Base-by-base conservation (phyloP, 2,113 vertebrate species). In the Zapus hudsonius region DNA sequence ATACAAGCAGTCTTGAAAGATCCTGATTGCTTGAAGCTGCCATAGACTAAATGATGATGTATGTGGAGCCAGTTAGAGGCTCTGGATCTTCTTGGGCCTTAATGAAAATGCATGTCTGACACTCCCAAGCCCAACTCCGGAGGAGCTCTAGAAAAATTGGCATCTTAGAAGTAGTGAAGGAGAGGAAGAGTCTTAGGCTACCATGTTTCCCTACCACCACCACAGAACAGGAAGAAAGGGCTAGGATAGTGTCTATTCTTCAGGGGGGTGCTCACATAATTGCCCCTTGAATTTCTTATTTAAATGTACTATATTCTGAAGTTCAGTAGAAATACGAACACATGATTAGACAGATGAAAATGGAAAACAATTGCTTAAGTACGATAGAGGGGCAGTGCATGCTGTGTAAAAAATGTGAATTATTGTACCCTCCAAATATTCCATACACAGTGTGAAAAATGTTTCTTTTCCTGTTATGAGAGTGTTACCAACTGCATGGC, bases 351-450 rank as follows among this genome's bases (percentile, higher is more conserved):
- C 19, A 72, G 25, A 87, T 75, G 47, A 52, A 89, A 36, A 29
- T 31, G 6, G 27, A 81, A 86, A 92, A 70, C 19, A 85, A 63
- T 72, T 64, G 44, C n/a, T 95, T 76, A 84, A 82, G 80, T 78
- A 22, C 76, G 47, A 42, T 36, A 57, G 15, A 88, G 16, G 70
- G 33, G 66, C n/a, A 42, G 20, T 67, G 72, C 52, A 76, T 64
- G 55, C 11, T 67, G 19, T 69, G n/a, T 72, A 55, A 72, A 23
- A 94, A 83, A 47, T 74, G 2, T 31, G 72, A 79, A 74, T 63
- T 81, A 47, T 82, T 66, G 0, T 23, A 36, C n/a, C 69, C 66
- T 55, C n/a, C 42, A 40, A 40, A 88, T 22, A n/a, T 72, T 55
- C 55, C 7, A 59, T 25, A 47, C 13, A 69, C 0, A 59, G 64